Percentiles rank a stretch among this genome's conserved stretches.
Conservation (phyloP, 2,113 vertebrate species). For the Physeter macrocephalus region DNA sequence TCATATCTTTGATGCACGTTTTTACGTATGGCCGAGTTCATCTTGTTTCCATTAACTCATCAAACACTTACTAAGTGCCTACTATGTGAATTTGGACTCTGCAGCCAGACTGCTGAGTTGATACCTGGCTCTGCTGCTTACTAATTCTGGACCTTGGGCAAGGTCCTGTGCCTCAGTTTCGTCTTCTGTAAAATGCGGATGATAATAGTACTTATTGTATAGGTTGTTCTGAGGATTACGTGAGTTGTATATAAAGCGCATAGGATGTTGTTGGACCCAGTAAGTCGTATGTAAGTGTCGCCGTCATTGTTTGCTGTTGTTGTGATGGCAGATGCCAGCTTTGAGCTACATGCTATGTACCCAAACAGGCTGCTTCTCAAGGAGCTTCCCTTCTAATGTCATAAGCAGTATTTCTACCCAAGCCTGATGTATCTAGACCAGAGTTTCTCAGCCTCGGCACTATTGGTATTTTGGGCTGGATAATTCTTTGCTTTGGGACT, state of each 20-base stretch:
- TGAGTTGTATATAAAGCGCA: neutral
- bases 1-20: neutral
- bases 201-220: neutral
- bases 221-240: neutral
- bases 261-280: neutral
- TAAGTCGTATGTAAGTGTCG: neutral
- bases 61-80: neutral
- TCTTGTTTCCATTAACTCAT: neutral
- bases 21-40: neutral
- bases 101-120: neutral
- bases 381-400: neutral
- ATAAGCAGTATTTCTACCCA: neutral
- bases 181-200: neutral
- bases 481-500: neutral
- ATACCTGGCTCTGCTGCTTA: neutral
- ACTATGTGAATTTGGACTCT: neutral
- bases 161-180: neutral
- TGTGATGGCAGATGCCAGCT: neutral
- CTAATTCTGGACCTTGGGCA: neutral
- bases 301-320: neutral
- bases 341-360: neutral
- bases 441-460: neutral
- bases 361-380: neutral
- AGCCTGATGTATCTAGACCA: neutral
- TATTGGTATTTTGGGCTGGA: neutral